Conservation (phyloP, 2,888 invertebrate genomes). For the Digitonthophagus gazella region DNA sequence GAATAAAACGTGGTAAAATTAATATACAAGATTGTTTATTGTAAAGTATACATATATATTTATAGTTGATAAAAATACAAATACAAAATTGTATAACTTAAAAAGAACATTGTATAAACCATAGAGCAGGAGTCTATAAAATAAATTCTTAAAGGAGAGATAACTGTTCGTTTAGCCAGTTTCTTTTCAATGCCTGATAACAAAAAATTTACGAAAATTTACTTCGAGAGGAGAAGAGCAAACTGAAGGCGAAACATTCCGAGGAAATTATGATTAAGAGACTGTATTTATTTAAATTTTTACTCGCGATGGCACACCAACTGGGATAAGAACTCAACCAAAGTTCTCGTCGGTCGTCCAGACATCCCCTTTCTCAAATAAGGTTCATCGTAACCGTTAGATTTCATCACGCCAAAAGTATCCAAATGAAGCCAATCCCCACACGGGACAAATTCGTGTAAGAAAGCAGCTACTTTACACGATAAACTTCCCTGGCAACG, state of each 20-base stretch:
- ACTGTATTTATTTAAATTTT: slow-evolving; percentile 27
- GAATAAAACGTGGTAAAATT: too few relatives aligned
- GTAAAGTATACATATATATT: slow-evolving; percentile 9
- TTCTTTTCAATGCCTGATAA: not conserved
- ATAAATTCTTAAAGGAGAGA: not conserved
- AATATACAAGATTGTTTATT: not conserved
- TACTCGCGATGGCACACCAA: slow-evolving; percentile 51
- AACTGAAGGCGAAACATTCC: not conserved
- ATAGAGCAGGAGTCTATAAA: not conserved
- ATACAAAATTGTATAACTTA: slow-evolving; percentile 14
- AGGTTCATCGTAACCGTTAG: slow-evolving; percentile 61
- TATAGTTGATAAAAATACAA: slow-evolving; percentile 13
- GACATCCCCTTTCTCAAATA: slow-evolving; percentile 68
- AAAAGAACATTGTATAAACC: slow-evolving; percentile 8
- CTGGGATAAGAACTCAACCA: slow-evolving; percentile 69
- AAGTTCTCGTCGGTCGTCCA: slow-evolving; percentile 74
- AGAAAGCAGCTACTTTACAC: slow-evolving; percentile 76
- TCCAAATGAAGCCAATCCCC: slow-evolving; percentile 80
- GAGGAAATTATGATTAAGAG: slow-evolving; percentile 11
- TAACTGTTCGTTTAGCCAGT: not conserved
- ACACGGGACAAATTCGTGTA: slow-evolving; percentile 69
- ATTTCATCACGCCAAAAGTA: slow-evolving; percentile 72
- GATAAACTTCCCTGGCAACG: slow-evolving; percentile 58
- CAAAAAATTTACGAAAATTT: slow-evolving; percentile 2
- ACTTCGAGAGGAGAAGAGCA: not conserved